Evolutionary conservation across 2,888 invertebrate species (phyloP).

Genomic region (Stenoptilia bipunctidactyla): DNA sequence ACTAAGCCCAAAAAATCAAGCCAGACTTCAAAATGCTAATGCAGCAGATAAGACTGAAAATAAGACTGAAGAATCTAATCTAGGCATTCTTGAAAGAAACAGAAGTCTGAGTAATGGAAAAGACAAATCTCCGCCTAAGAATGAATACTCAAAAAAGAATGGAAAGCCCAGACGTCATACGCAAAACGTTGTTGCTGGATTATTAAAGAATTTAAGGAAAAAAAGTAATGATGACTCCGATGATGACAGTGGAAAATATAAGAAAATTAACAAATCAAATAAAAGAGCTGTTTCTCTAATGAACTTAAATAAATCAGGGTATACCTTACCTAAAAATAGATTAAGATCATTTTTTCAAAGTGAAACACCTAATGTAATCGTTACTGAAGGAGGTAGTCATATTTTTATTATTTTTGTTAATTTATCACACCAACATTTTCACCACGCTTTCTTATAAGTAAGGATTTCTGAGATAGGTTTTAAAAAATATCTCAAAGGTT

Average conservation of each 20-base stretch:
- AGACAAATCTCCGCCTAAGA: slow-evolving; percentile 23
- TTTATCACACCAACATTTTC: slow-evolving; percentile 5
- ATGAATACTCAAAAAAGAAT: slow-evolving; percentile 51
- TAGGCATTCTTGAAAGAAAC: slow-evolving; percentile 56
- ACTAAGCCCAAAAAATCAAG: slow-evolving; percentile 69
- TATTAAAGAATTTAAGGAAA: slow-evolving; percentile 45
- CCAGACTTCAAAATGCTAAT: slow-evolving; percentile 33
- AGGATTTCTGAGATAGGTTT: too few relatives aligned
- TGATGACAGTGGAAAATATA: slow-evolving; percentile 58
- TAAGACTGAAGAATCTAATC: slow-evolving; percentile 31
- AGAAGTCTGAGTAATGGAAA: slow-evolving; percentile 26
- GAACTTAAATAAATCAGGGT: slow-evolving; percentile 45
- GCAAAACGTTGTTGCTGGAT: slow-evolving; percentile 43
- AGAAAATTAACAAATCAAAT: slow-evolving; percentile 60
- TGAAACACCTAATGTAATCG: slow-evolving; percentile 58
- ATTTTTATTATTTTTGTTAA: not conserved
- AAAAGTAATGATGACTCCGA: slow-evolving; percentile 48
- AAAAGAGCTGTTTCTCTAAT: slow-evolving; percentile 54
- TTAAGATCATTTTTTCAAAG: slow-evolving; percentile 57
- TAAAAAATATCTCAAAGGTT: slow-evolving; percentile 15
- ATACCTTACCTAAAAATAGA: slow-evolving; percentile 43
- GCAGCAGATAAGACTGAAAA: slow-evolving; percentile 21
- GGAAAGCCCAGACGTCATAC: slow-evolving; percentile 40
- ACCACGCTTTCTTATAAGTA: not conserved
- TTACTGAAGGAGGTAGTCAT: slow-evolving; percentile 65